These are phyloP conservation scores for Osmoderma eremita DNA, from an alignment of 2,888 invertebrate genomes.

Conservation along the genomic window DNA sequence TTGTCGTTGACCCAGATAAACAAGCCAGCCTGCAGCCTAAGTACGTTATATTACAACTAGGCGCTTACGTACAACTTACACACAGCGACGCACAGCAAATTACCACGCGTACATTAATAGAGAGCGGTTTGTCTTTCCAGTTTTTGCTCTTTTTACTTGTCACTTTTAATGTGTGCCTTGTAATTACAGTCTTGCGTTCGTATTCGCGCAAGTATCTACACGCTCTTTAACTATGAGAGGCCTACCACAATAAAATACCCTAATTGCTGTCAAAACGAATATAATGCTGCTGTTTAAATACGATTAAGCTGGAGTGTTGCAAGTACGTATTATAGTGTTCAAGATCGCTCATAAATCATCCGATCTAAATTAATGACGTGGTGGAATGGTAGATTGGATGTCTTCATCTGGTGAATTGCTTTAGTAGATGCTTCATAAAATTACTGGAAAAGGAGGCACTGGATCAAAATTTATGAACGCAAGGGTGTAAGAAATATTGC, in stretches of 20 bases:
- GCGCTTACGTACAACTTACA: not conserved
- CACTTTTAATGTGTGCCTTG: conserved; percentile 3
- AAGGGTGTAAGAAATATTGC: no score
- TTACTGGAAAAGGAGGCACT: no score
- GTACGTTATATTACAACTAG: no score
- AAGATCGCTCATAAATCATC: conserved; percentile 3
- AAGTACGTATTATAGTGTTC: no score
- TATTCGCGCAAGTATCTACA: not conserved
- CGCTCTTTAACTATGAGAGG: not conserved
- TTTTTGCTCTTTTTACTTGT: conserved; percentile 19
- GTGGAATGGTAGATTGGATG: not conserved
- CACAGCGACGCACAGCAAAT: conserved; percentile 10
- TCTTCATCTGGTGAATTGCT: not conserved
- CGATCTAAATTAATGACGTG: conserved; percentile 11
- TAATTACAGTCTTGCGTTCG: conserved; percentile 8
- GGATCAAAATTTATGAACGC: no score
- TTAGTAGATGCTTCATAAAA: no score
- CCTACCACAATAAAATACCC: conserved; percentile 7
- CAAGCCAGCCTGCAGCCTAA: no score
- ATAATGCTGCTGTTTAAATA: not conserved
- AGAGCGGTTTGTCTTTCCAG: conserved; percentile 11
- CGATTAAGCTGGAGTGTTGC: no score
- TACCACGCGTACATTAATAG: conserved; percentile 3
- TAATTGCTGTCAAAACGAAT: conserved; percentile 20
- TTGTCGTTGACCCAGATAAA: conserved; percentile 14